phyloP scores from a whole-genome alignment of 2,797 vertebrate species.

The Sebastes variabilis region DNA sequence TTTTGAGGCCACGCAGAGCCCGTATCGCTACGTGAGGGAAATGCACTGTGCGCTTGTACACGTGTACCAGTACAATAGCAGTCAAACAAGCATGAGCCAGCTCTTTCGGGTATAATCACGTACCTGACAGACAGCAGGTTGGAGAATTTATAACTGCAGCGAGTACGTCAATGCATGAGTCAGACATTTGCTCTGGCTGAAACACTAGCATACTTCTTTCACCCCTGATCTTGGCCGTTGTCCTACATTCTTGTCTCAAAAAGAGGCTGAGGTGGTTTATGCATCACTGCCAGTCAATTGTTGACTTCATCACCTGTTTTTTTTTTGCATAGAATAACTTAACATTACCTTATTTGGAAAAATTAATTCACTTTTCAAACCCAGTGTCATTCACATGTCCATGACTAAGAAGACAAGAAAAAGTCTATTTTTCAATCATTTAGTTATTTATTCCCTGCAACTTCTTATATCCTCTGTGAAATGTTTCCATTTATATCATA shows the following conservation, averaged over 20 bases:
- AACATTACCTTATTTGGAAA: neutral
- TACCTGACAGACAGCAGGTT: neutral
- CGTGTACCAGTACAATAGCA: neutral
- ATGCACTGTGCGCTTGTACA: neutral
- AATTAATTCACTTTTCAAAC: neutral
- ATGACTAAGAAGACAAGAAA: neutral
- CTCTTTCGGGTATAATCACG: neutral
- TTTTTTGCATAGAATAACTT: neutral
- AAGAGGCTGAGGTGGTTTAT: neutral
- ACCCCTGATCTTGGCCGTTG: neutral
- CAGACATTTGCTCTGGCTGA: neutral
- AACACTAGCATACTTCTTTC: neutral
- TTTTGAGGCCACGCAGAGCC: neutral
- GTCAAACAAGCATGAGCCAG: neutral
- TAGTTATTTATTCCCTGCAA: neutral
- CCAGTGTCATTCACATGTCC: neutral
- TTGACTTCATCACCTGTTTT: neutral
- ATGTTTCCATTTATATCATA: neutral
- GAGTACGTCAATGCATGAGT: neutral
- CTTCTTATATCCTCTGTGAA: neutral
- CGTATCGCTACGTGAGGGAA: neutral
- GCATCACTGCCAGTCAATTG: neutral
- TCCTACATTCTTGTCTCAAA: neutral
- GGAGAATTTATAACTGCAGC: constrained; percentile 6
- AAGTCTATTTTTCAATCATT: neutral